phyloP scores from a whole-genome alignment of 1,140 invertebrate species.

The Nymphalis io region DNA sequence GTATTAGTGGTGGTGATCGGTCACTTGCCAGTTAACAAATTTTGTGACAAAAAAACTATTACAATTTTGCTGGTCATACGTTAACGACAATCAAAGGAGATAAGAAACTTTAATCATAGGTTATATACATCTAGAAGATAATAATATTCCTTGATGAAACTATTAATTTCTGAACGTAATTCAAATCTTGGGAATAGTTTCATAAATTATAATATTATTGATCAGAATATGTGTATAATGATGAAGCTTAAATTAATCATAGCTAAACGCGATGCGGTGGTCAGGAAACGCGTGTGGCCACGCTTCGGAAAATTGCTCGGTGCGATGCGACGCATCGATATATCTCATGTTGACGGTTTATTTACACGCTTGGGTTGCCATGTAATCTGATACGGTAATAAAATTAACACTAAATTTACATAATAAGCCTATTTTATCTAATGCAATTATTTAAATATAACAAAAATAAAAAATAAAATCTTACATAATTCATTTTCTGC shows the following conservation, averaged over 20 bases:
- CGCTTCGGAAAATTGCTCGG: constrained; percentile 61
- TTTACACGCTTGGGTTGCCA: constrained; percentile 53
- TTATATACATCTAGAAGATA: too few species aligned
- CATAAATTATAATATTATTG: not conserved
- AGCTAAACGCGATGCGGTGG: constrained; percentile 11
- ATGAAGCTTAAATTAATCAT: constrained; percentile 10
- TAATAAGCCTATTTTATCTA: constrained; percentile 18
- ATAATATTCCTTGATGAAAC: too few species aligned
- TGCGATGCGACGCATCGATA: constrained; percentile 49
- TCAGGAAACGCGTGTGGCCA: constrained; percentile 47
- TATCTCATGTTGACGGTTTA: constrained; percentile 38
- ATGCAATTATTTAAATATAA: not conserved
- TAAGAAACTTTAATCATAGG: too few species aligned
- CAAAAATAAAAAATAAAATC: not conserved
- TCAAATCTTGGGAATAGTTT: too few species aligned
- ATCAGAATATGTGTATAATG: not conserved
- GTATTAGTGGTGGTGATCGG: too few species aligned
- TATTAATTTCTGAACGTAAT: too few species aligned
- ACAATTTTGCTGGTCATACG: too few species aligned
- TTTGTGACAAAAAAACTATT: too few species aligned
- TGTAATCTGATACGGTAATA: constrained; percentile 27
- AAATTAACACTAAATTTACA: constrained; percentile 15
- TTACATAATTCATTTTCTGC: not conserved
- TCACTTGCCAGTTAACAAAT: too few species aligned
- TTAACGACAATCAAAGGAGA: too few species aligned